A percentile compares a stretch with the other conserved stretches of the same genome.
Conservation (phyloP, 2,797 vertebrate species). For the Megaceryle alcyon region DNA sequence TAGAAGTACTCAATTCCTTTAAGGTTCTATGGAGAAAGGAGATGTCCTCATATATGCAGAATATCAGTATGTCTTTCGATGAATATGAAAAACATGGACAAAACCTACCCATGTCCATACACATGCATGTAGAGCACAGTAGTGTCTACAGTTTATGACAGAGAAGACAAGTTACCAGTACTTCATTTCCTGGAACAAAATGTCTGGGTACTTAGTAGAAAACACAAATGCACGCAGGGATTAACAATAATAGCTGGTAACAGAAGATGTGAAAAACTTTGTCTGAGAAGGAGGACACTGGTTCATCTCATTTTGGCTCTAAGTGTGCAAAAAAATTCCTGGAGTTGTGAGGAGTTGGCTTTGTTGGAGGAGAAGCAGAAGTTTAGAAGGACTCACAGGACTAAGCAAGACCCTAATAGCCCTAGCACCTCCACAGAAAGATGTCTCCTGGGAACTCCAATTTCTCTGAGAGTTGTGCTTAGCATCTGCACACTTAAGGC, state of each 20-base stretch:
- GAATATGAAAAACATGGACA: background rate
- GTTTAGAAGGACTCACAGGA: background rate
- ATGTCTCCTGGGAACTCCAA: background rate
- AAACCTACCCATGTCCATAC: fast-evolving
- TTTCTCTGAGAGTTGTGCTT: background rate
- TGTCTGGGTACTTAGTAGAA: background rate
- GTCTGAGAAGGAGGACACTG: background rate
- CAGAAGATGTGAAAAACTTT: background rate
- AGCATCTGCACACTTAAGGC: background rate
- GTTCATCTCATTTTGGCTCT: background rate
- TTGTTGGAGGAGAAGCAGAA: background rate
- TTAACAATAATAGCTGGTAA: background rate
- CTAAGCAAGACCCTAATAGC: background rate
- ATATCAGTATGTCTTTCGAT: background rate
- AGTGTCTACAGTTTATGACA: background rate
- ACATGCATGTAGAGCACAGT: background rate
- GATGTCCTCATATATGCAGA: background rate
- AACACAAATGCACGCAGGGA: background rate
- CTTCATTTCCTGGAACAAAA: background rate
- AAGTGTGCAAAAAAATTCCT: background rate
- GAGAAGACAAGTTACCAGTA: background rate
- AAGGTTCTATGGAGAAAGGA: background rate
- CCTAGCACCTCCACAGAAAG: background rate
- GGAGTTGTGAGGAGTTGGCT: background rate
- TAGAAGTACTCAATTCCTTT: background rate